These are phyloP conservation scores for Nomia melanderi DNA, from an alignment of 1,140 invertebrate species.

Conservation along the genomic window DNA sequence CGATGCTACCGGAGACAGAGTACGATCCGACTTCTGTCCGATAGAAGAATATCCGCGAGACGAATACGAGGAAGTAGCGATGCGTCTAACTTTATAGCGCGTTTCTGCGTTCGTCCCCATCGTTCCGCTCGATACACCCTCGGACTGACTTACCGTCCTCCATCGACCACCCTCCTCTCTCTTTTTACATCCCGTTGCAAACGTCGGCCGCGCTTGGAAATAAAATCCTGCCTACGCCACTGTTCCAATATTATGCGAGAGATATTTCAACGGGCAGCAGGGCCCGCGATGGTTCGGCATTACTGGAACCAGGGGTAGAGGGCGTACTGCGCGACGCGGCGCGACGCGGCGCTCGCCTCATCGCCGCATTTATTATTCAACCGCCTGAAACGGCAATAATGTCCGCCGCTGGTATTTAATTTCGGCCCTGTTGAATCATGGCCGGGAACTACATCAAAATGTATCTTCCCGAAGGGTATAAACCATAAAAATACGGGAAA, in stretches of 20 bases:
- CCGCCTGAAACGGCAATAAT: slow-evolving; percentile 59
- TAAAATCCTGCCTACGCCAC: slow-evolving; percentile 62
- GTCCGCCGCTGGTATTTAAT: slow-evolving; percentile 56
- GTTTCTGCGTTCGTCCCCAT: slow-evolving; percentile 34
- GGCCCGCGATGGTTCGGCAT: slow-evolving; percentile 26
- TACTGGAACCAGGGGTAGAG: too few species aligned
- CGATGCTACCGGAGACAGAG: too few species aligned
- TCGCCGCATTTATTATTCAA: slow-evolving; percentile 64
- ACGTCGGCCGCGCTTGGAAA: slow-evolving; percentile 30
- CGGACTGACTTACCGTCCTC: background rate
- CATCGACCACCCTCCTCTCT: too few species aligned
- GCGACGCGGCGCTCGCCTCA: slow-evolving; percentile 27
- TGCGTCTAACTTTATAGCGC: slow-evolving; percentile 45
- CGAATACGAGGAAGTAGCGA: slow-evolving; percentile 15
- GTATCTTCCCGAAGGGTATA: slow-evolving; percentile 2
- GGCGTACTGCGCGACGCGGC: background rate
- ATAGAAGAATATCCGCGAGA: too few species aligned
- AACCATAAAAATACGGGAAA: background rate
- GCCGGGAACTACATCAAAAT: slow-evolving; percentile 17
- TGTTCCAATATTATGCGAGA: slow-evolving; percentile 60
- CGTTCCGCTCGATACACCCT: slow-evolving; percentile 48
- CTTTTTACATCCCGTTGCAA: too few species aligned
- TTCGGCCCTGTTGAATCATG: slow-evolving; percentile 42
- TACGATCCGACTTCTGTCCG: too few species aligned
- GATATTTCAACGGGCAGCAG: slow-evolving; percentile 56